phyloP scores from a whole-genome alignment of 2,113 vertebrate genomes.

The Callopanchax toddi region DNA sequence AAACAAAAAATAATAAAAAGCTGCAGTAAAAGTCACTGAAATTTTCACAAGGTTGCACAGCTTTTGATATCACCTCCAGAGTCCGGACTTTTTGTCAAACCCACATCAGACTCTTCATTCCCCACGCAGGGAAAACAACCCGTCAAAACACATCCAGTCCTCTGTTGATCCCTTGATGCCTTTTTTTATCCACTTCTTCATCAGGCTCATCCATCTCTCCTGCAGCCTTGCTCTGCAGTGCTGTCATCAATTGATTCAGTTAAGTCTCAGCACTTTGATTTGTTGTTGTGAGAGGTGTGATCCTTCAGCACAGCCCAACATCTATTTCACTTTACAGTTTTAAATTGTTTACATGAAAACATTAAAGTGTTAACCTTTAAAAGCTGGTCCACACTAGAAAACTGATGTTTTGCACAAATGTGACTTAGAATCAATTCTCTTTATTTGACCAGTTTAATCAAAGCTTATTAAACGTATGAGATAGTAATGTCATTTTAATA shows the following conservation, averaged over 20 bases:
- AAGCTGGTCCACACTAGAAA: too few species aligned
- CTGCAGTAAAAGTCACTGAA: background rate
- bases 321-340: conserved; percentile 31
- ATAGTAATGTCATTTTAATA: too few species aligned
- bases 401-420: conserved; percentile 13
- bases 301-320: conserved; percentile 3
- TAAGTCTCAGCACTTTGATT: conserved; percentile 2
- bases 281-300: conserved; percentile 21
- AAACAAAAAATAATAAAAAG: background rate
- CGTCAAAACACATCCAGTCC: background rate
- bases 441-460: too few species aligned
- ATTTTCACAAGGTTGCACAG: conserved; percentile 1
- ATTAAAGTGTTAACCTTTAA: conserved; percentile 1
- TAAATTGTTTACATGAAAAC: conserved; percentile 58
- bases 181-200: background rate
- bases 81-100: background rate
- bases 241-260: conserved; percentile 6
- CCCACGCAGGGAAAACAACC: background rate
- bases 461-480: too few species aligned
- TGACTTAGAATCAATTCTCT: too few species aligned
- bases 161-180: background rate
- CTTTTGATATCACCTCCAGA: background rate
- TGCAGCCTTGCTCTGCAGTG: background rate
- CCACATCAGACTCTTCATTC: background rate
- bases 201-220: conserved; percentile 19